These are phyloP conservation scores for Ectropis crepuscularia DNA, from an alignment of 2,888 invertebrate genomes.

Conservation along the genomic window DNA sequence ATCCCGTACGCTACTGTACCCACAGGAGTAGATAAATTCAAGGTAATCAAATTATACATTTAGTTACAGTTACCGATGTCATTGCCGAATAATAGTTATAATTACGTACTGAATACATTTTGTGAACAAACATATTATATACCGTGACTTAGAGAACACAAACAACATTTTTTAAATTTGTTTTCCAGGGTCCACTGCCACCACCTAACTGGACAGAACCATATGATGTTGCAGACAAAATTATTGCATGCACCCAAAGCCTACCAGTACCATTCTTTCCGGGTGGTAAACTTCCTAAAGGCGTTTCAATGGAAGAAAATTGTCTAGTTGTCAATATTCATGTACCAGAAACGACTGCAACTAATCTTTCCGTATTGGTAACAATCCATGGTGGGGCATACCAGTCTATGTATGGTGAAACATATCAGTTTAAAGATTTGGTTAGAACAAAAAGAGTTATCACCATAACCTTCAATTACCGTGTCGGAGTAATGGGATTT, in stretches of 20 bases:
- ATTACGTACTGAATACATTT: too few relatives aligned
- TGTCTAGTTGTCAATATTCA: conserved; percentile 7
- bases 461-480: conserved; percentile 43
- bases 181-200: conserved; percentile 16
- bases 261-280: too few relatives aligned
- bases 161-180: not conserved
- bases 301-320: conserved; percentile 5
- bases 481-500: conserved; percentile 50
- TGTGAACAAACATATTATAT: too few relatives aligned
- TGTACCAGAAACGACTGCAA: conserved; percentile 11
- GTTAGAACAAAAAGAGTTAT: conserved; percentile 37
- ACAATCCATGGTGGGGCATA: conserved; percentile 12
- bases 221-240: not conserved
- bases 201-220: conserved; percentile 15
- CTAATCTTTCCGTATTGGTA: conserved; percentile 14
- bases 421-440: not conserved
- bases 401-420: not conserved
- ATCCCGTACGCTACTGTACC: not conserved
- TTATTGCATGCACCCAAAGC: not conserved
- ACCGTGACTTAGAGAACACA: too few relatives aligned
- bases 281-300: too few relatives aligned
- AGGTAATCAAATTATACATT: not conserved
- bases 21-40: not conserved
- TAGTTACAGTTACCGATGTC: too few relatives aligned
- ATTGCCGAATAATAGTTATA: too few relatives aligned